Conservation (phyloP, 2,888 invertebrate species). For the Cataglyphis rosenhaueri region DNA sequence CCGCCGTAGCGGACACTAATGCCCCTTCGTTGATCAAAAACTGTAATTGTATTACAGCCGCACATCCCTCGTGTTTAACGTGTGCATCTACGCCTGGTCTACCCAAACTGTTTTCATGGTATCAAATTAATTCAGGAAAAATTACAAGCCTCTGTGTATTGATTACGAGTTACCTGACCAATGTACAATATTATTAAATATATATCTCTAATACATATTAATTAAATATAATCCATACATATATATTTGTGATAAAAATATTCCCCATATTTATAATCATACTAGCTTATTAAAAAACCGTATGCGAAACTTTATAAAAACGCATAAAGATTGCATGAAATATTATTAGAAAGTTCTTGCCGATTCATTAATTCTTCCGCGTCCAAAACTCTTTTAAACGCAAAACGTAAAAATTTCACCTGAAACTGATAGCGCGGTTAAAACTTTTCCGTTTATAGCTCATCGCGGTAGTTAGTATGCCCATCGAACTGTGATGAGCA, state of each 20-base stretch:
- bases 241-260: background rate
- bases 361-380: constrained; percentile 1
- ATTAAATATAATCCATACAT: background rate
- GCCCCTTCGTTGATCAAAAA: constrained; percentile 99
- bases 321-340: background rate
- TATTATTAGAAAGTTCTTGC: constrained; percentile 1
- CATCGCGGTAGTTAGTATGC: constrained; percentile 64
- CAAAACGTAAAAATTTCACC: constrained; percentile 10
- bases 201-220: background rate
- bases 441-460: constrained; percentile 39
- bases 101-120: constrained; percentile 90
- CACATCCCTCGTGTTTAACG: constrained; percentile 93
- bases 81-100: constrained; percentile 98
- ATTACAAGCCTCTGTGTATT: constrained; percentile 31
- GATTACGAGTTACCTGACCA: background rate
- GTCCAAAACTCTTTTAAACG: background rate
- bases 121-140: constrained; percentile 71
- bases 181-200: background rate
- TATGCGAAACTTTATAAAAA: background rate
- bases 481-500: constrained; percentile 70
- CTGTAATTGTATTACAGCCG: constrained; percentile 95
- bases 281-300: background rate
- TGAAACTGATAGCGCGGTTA: constrained; percentile 6
- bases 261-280: background rate
- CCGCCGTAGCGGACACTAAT: constrained; percentile 97